Conservation (phyloP, 2,888 invertebrate genomes). For the Dynastes tityus region DNA sequence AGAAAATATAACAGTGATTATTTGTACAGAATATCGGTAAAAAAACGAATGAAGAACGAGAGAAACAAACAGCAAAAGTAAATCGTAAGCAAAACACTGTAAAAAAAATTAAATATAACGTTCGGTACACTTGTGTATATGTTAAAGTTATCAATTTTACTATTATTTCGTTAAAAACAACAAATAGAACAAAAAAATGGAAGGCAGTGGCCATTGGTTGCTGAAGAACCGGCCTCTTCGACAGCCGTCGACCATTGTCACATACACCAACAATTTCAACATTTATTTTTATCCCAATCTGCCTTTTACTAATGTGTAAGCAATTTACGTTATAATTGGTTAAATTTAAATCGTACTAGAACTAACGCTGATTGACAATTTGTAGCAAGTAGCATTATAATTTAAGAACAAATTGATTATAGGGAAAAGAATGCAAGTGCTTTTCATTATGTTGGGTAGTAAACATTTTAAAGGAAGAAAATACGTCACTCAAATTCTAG, state of each 20-base stretch:
- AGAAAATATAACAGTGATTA: conserved; percentile 62
- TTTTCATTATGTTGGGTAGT: no score
- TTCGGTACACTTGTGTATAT: conserved; percentile 66
- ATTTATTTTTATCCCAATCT: no score
- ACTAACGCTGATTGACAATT: no score
- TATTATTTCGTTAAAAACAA: conserved; percentile 65
- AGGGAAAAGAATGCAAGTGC: no score
- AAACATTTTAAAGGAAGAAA: no score
- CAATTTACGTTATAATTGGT: no score
- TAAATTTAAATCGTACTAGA: no score
- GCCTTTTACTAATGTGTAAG: no score
- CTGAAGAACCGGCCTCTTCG: conserved; percentile 72
- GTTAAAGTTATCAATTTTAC: conserved; percentile 67
- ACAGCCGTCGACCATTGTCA: conserved; percentile 67
- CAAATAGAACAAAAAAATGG: no score
- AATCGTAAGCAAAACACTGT: background rate
- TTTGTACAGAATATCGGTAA: conserved; percentile 56
- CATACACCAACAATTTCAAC: conserved; percentile 51
- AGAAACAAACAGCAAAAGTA: background rate
- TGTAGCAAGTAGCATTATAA: no score
- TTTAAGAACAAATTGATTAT: no score
- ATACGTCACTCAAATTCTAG: no score
- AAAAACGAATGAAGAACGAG: background rate
- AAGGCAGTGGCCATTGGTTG: conserved; percentile 71
- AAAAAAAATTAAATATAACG: conserved; percentile 5